Conservation (phyloP, 2,888 invertebrate genomes). For the Himalopsyche tibetana region DNA sequence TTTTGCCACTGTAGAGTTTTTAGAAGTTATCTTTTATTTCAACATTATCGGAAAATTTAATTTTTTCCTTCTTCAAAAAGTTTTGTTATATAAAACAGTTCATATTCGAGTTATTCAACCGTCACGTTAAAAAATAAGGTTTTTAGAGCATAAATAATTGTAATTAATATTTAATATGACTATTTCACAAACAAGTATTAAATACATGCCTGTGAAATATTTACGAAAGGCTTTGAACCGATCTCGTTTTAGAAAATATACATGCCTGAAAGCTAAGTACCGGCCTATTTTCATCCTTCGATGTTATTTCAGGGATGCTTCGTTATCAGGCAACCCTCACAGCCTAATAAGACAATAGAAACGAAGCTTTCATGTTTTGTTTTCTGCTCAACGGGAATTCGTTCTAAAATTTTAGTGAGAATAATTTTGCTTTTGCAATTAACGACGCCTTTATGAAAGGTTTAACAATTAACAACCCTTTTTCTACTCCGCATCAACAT, state of each 20-base stretch:
- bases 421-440: conserved; percentile 2
- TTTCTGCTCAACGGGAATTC: conserved; percentile 4
- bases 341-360: conserved; percentile 15
- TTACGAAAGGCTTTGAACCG: background rate
- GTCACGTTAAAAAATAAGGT: too few relatives aligned
- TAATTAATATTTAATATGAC: too few relatives aligned
- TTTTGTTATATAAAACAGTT: too few relatives aligned
- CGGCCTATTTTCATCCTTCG: background rate
- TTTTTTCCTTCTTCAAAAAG: too few relatives aligned
- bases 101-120: too few relatives aligned
- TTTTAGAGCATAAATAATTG: too few relatives aligned
- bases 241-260: background rate
- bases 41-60: too few relatives aligned
- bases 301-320: conserved; percentile 1
- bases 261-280: background rate
- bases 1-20: too few relatives aligned
- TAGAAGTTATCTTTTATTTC: too few relatives aligned
- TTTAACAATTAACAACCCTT: background rate
- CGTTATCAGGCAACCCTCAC: conserved; percentile 4
- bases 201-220: too few relatives aligned
- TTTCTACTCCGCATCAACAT: background rate
- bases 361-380: conserved; percentile 7
- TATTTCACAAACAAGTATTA: too few relatives aligned
- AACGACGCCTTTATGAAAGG: background rate
- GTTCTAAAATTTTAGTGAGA: background rate